Conservation (phyloP, 37 sponge, comb jelly and placozoan species). For the Lycopodina hypogea region DNA sequence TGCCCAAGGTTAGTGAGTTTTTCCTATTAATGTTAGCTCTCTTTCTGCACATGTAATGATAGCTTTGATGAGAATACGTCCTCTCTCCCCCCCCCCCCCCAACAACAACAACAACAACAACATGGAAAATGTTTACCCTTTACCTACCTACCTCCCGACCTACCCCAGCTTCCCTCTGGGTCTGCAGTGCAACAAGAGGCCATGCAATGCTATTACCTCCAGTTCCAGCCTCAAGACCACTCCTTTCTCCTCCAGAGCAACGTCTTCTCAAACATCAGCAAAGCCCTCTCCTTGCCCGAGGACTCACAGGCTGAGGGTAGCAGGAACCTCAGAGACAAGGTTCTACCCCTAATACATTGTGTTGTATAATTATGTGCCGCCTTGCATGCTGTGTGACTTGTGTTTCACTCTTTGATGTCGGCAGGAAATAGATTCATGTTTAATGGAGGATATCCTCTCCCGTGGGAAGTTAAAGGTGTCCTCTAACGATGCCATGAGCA, state of each 20-base stretch:
- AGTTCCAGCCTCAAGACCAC: constrained; percentile 91
- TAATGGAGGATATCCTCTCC: constrained; percentile 56
- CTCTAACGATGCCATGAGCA: constrained; percentile 84
- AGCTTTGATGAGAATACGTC: no score
- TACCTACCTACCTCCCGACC: neutral
- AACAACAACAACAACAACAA: no score
- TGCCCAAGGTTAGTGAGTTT: constrained; percentile 53
- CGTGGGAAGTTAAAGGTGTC: constrained; percentile 70
- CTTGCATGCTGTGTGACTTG: neutral
- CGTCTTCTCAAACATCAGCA: constrained; percentile 88
- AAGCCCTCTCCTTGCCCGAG: constrained; percentile 81
- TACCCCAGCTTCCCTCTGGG: constrained; percentile 69
- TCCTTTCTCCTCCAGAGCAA: constrained; percentile 89
- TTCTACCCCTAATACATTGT: neutral
- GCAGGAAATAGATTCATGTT: constrained; percentile 39
- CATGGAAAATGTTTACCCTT: neutral
- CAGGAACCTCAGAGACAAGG: constrained; percentile 1
- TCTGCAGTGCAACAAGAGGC: constrained; percentile 87
- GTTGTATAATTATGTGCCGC: neutral
- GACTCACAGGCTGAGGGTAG: constrained; percentile 36
- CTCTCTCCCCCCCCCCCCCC: no score
- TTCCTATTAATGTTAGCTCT: neutral
- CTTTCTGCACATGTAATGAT: no score
- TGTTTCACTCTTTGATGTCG: no score
- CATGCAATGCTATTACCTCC: constrained; percentile 86